A percentile compares a stretch with the other conserved stretches of the same genome.
Conservation (phyloP, 2,113 vertebrate species). For the Nesospiza acunhae region DNA sequence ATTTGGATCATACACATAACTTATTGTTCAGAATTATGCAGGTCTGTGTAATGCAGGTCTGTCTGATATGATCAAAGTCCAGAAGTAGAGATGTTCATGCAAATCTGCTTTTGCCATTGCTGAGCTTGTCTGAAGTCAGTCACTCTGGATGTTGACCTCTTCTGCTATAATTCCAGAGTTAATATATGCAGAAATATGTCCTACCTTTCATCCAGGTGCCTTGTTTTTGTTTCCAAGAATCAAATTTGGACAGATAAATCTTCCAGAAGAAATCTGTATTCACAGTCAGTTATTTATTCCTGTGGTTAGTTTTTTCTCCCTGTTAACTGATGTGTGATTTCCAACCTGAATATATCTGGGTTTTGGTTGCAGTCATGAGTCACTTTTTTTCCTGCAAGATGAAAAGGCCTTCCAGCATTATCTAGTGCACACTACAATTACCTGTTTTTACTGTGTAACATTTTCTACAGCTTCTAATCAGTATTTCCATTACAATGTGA, state of each 20-base stretch:
- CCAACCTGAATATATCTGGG: not conserved
- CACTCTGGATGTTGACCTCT: not conserved
- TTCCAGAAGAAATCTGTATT: not conserved
- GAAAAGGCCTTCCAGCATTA: not conserved
- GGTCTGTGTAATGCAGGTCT: not conserved
- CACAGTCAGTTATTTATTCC: not conserved
- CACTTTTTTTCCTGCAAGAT: not conserved
- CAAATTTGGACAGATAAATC: not conserved
- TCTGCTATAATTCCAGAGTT: not conserved
- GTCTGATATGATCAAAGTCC: not conserved
- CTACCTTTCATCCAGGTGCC: not conserved
- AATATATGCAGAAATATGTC: not conserved
- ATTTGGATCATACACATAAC: not conserved
- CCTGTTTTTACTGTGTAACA: not conserved
- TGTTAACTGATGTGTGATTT: not conserved
- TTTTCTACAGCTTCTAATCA: slow-evolving; percentile 9
- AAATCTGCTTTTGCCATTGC: not conserved
- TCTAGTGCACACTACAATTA: not conserved
- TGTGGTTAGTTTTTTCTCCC: not conserved
- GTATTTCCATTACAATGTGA: slow-evolving; percentile 3
- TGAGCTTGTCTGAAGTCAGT: not conserved
- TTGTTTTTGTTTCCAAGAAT: not conserved
- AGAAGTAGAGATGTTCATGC: not conserved
- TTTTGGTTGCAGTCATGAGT: not conserved
- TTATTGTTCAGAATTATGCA: not conserved